phyloP scores from a whole-genome alignment of 35 echinoderm and acorn worm species.

The Ophiothrix spiculata region DNA sequence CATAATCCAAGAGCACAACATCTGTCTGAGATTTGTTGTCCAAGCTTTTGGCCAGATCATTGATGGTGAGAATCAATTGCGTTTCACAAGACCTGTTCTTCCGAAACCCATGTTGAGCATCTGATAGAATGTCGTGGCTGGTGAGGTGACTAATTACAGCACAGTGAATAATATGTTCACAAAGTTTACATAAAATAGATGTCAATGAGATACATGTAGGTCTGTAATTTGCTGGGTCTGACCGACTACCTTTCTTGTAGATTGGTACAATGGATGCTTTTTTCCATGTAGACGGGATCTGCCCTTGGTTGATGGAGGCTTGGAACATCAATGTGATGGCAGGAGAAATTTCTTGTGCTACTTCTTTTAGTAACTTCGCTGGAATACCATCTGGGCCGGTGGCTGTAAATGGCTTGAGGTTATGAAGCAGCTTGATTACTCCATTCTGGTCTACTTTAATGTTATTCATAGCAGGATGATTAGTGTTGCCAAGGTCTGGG shows the following conservation, averaged over 20 bases:
- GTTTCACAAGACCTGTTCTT: slow-evolving; percentile 47
- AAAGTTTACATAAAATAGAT: neutral
- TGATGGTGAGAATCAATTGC: slow-evolving; percentile 28
- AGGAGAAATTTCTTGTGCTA: neutral
- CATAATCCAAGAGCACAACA: no score
- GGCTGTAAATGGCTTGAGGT: neutral
- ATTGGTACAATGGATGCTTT: neutral
- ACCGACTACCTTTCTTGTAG: neutral
- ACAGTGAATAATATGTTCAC: no score
- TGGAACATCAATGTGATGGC: neutral
- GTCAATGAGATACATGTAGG: slow-evolving; percentile 3
- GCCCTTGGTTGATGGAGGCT: neutral
- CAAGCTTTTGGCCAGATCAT: slow-evolving; percentile 42
- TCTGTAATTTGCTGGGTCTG: slow-evolving; percentile 14
- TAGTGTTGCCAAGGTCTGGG: neutral
- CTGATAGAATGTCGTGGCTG: neutral
- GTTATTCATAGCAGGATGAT: neutral
- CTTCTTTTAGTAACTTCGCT: neutral
- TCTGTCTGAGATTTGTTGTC: slow-evolving; percentile 41
- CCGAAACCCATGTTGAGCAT: slow-evolving; percentile 40
- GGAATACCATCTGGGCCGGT: neutral
- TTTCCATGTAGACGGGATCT: neutral
- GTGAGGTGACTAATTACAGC: no score
- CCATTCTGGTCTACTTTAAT: neutral
- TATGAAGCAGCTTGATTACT: neutral